Evolutionary conservation across 2,888 invertebrate genomes (phyloP), one percentile per base, ranked within the genome.

Genomic region (Sinopyrophorus schimmeli): DNA sequence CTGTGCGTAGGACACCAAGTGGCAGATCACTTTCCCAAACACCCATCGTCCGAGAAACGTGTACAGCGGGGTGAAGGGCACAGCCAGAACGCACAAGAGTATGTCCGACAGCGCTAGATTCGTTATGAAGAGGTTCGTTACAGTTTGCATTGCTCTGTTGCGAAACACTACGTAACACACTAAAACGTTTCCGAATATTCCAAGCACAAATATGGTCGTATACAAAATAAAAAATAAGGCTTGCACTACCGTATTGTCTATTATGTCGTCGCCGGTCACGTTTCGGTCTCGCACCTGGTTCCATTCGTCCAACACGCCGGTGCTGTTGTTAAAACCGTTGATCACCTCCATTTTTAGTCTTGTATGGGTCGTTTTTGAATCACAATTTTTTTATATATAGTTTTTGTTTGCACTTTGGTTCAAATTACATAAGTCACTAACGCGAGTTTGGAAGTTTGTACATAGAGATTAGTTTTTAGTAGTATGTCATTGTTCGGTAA

Each of bases 41-140:
- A 92, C 83, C 98, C 98, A 99, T 32, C 87, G 81, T 3, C 86
- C 89, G 59, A 92, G 80, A 68, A 96, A 96, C 0, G 92, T 90
- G 71, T 97, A 95, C 0, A 96, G 76, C 0, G 98, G 97, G 0
- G 98, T 99, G 66, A 99, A 94, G 3, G 98, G 97, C 31, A 98
- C 93, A 2, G 95, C 94, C 48, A 98, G 80, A 7, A 90, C 80
- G 71, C 96, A 96, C 57, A 99, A 81, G 30, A 98, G 76, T 32
- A 98, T 91, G 71, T 99, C 98, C 5, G 95, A 93, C 18, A 97
- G 77, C 0, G 98, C 98, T 62, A 99, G 77, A 71, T 98, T 98
- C 26, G 93, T 92, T 67, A 98, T 98, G 76, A 98, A 98, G 38
- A 95, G 82, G 72, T 98, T 98, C 2, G 98, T 98, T 21, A 98